These are phyloP conservation scores for Cephalopterus ornatus DNA, from an alignment of 2,113 vertebrate genomes.

Conservation along the genomic window DNA sequence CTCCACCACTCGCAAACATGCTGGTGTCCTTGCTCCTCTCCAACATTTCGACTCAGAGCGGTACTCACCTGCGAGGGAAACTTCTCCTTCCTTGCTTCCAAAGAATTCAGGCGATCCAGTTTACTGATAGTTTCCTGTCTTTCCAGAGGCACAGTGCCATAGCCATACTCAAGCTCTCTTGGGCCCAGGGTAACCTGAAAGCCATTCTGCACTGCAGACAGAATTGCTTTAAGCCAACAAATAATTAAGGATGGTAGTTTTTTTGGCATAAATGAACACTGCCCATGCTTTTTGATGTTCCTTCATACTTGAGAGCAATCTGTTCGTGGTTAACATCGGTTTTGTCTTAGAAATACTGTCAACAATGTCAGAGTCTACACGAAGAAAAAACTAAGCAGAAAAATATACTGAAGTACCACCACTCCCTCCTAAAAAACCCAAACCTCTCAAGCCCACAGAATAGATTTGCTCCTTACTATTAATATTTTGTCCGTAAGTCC, in stretches of 20 bases:
- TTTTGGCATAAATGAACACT: background rate
- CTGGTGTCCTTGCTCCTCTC: background rate
- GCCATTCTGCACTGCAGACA: background rate
- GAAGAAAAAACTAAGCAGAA: background rate
- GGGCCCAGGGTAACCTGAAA: background rate
- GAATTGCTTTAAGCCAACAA: background rate
- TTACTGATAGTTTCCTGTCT: background rate
- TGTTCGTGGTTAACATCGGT: background rate
- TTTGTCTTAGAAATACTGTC: background rate
- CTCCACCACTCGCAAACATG: background rate
- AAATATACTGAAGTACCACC: background rate
- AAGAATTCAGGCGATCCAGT: background rate
- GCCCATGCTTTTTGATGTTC: accelerated
- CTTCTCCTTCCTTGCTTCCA: background rate
- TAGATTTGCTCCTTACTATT: background rate
- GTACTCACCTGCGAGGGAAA: background rate
- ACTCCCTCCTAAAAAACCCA: background rate
- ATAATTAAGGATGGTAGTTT: background rate
- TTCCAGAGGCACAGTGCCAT: background rate
- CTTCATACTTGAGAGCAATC: background rate
- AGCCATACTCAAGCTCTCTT: background rate
- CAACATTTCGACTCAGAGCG: background rate
- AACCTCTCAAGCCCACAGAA: background rate
- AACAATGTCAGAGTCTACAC: background rate
- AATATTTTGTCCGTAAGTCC: background rate